Conservation (phyloP, 1,140 invertebrate species). For the Hestina assimilis region DNA sequence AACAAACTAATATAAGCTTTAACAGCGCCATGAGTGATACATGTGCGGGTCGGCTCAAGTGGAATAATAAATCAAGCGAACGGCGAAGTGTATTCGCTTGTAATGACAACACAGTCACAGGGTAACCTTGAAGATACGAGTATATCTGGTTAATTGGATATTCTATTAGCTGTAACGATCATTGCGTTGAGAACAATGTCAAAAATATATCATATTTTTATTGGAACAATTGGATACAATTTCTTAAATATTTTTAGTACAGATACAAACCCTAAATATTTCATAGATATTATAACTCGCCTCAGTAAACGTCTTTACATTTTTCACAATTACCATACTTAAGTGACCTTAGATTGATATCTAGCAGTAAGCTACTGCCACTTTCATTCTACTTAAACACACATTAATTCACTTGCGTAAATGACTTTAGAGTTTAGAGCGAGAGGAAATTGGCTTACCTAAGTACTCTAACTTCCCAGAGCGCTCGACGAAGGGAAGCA, state of each 20-base stretch:
- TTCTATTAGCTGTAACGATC: background rate
- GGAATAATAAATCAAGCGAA: slow-evolving; percentile 8
- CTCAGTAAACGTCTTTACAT: too few relatives aligned
- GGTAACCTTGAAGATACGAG: background rate
- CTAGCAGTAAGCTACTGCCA: background rate
- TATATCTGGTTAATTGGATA: background rate
- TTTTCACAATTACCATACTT: too few relatives aligned
- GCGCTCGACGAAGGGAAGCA: background rate
- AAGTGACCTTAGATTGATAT: background rate
- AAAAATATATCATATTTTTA: too few relatives aligned
- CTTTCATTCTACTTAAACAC: background rate
- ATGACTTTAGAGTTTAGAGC: background rate
- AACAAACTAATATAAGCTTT: background rate
- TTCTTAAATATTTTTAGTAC: too few relatives aligned
- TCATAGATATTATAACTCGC: background rate
- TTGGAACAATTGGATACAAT: too few relatives aligned
- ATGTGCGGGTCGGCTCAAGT: background rate
- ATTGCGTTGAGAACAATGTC: background rate
- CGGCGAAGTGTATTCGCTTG: background rate
- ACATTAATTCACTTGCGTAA: background rate
- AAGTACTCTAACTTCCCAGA: background rate
- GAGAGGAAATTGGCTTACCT: slow-evolving; percentile 1
- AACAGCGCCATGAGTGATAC: background rate
- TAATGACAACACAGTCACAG: background rate
- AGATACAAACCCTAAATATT: too few relatives aligned